Evolutionary conservation across 53 echinoderm and acorn worm species (phyloP), one percentile per base, ranked within the genome.

Genomic region (Luidia sarsii): DNA sequence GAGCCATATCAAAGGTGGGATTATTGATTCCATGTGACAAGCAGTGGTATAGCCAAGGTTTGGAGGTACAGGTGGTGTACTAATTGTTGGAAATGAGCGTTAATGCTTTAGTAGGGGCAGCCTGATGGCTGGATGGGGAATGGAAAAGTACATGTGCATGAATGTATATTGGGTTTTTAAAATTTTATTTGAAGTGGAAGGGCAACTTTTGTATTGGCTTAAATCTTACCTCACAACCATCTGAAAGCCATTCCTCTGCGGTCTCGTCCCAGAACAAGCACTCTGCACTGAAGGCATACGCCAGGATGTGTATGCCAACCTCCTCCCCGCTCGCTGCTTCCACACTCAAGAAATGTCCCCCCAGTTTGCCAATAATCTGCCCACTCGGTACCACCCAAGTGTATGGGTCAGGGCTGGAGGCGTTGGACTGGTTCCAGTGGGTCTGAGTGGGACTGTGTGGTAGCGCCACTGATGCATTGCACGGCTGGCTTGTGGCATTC

Each of bases 191-290:
- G n/a, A n/a, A n/a, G n/a, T n/a, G n/a, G n/a, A n/a, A n/a, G n/a
- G n/a, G n/a, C n/a, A n/a, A n/a, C n/a, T n/a, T n/a, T n/a, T 7
- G 33, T 15, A 41, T 39, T 38, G 27, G 28, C 4, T 65, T 9
- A 80, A 52, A 33, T 61, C 82, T 89, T 35, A 95, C 95, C 81
- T 82, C 68, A 52, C 95, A 95, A 18, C 95, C 95, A 24, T 84
- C 67, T 2, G 55, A 75, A 15, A 50, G 60, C 95, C 95, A 92
- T 29, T 50, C 65, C 49, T 95, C 95, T 21, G 37, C 20, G 1
- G 75, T 68, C 22, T 51, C 52, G 73, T 92, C 74, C 95, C 95
- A 95, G 65, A 82, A 92, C 35, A 89, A 39, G 56, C 95, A 95
- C 34, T 84, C 81, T 57, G 90, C 68, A 50, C 82, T 64, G 83